Evolutionary conservation across 2,113 vertebrate species (phyloP), one percentile per base, ranked within the genome.

Genomic region (Deroptyus accipitrinus): DNA sequence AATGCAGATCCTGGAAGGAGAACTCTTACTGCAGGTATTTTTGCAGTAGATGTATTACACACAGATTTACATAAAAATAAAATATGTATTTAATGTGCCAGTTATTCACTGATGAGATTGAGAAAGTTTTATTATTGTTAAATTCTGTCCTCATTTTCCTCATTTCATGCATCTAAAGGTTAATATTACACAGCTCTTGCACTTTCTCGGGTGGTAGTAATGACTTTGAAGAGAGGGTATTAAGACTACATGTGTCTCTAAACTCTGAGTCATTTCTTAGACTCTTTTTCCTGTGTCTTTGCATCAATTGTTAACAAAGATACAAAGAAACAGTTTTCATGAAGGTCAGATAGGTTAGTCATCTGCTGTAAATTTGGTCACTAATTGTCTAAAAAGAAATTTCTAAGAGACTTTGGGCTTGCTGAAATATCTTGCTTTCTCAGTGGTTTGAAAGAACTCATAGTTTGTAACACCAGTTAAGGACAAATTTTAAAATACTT

Each of bases 21-120:
- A 99, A 79, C 97, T 98, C 49, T 92, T 99, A 61, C 79, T 99
- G 73, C 98, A 99, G 98, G 98, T 99, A 94, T 86, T 73, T 88
- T 87, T 77, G 31, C 37, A 31, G 17, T 33, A 70, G 19, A 18
- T 33, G 11, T 63, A 28, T 54, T 55, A 15, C 22, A 27, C 8
- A 27, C 51, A 44, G 8, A 68, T 68, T 63, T 64, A 63, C 6
- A 28, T 66, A 7, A 13, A 5, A 11, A 41, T 48, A 67, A 25
- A 9, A 30, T 5, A 17, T 30, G 5, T 41, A 4, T 70, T 69
- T 88, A 59, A 15, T 10, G 2, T 61, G 17, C 4, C 27, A 62
- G 9, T 27, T 90, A 7, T 28, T 82, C 39, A 64, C 19, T 54
- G 16, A n/a, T 52, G 15, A 81, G 42, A 23, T 25, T 39, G 6